phyloP scores from a whole-genome alignment of 2,113 vertebrate genomes.

The Varanus komodoensis region DNA sequence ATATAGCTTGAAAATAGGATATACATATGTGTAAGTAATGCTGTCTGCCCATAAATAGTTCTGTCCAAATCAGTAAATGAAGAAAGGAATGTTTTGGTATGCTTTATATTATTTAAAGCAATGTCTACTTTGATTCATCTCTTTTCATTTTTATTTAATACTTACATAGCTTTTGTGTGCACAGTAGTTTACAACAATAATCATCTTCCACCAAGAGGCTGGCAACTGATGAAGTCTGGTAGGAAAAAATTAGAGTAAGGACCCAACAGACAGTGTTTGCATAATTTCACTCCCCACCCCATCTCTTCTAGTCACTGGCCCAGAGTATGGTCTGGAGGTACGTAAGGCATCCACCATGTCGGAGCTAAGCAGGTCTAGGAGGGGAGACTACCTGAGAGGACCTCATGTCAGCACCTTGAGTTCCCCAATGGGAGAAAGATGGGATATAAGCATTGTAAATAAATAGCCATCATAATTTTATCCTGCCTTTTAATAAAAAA shows the following conservation, averaged over 20 bases:
- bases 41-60: neutral
- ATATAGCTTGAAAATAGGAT: neutral
- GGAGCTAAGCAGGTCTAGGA: too few species aligned
- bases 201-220: neutral
- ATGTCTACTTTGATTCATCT: neutral
- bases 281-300: neutral
- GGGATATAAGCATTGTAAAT: too few species aligned
- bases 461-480: too few species aligned
- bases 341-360: too few species aligned
- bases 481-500: too few species aligned
- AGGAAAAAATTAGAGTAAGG: neutral
- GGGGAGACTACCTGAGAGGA: too few species aligned
- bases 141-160: neutral
- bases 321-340: too few species aligned
- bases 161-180: neutral
- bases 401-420: too few species aligned
- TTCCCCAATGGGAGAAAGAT: neutral
- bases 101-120: constrained; percentile 24
- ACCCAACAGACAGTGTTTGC: neutral
- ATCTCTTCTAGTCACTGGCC: neutral
- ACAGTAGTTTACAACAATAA: neutral
- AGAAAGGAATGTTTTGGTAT: neutral
- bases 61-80: constrained; percentile 2
- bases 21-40: neutral
- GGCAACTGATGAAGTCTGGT: neutral